A percentile compares a stretch with the other conserved stretches of the same genome.
phyloP scores from a whole-genome alignment of 2,888 invertebrate genomes.

The Asteroscopus sphinx region DNA sequence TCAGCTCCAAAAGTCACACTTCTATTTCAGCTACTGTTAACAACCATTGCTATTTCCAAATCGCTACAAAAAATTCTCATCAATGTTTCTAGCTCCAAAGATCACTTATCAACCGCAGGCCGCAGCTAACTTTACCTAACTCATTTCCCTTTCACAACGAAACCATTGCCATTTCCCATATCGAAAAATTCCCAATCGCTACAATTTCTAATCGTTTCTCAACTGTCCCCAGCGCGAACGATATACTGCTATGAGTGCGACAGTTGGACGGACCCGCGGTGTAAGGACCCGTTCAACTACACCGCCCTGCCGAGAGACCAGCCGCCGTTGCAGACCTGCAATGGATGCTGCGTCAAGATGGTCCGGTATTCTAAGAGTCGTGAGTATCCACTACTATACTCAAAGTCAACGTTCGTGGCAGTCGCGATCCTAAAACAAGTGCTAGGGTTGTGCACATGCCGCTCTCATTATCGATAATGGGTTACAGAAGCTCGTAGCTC shows the following conservation, averaged over 20 bases:
- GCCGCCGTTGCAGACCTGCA: constrained; percentile 96
- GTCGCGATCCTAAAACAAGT: no score
- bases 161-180: background rate
- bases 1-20: no score
- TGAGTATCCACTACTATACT: constrained; percentile 86
- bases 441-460: no score
- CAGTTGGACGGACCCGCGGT: constrained; percentile 96
- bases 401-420: no score
- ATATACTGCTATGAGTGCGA: constrained; percentile 98
- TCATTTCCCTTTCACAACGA: background rate
- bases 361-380: constrained; percentile 97
- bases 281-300: constrained; percentile 98
- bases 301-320: constrained; percentile 96
- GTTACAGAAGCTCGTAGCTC: no score
- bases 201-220: constrained; percentile 4
- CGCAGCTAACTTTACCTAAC: no score
- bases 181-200: constrained; percentile 1
- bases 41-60: no score
- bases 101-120: background rate
- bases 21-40: no score
- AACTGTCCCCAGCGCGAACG: constrained; percentile 92
- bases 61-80: no score
- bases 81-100: constrained; percentile 19
- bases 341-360: constrained; percentile 98
- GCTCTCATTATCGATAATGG: no score